Evolutionary conservation across 1,140 invertebrate genomes (phyloP), one percentile per base, ranked within the genome.

Genomic region (Orchestia grillus): DNA sequence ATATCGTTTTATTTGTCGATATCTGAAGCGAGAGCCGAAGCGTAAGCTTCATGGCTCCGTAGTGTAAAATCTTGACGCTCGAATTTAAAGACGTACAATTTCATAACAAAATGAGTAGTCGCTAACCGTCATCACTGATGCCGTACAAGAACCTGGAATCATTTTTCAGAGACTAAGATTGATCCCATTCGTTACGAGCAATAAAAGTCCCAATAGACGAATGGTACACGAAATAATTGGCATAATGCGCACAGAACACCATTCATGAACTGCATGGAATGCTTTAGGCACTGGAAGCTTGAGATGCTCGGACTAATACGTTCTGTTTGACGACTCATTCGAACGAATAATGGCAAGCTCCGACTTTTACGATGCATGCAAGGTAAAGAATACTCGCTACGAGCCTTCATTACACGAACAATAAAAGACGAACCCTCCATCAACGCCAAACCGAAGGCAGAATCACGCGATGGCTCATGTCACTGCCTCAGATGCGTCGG

Each of bases 371-470:
- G 88, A 28, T 42, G 4, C 88, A 42, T 90, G 41, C 36, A 90
- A 90, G 41, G 88, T 43, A 90, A 90, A 44, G 43, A 90, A 90
- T 43, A 44, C 88, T 41, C 88, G 88, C 88, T 90, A 90, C 88
- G 42, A 90, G 88, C 43, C 88, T 90, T 90, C 88, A 90, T 90
- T 90, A 90, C 43, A 44, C 6, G 28, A 90, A 44, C 88, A 90
- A 90, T 90, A 41, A 90, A 90, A 90, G 88, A 90, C 88, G 43
- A 90, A 90, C 41, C 42, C 88, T 90, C 88, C n/a, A 90, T 90
- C 43, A 90, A 90, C 41, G 88, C 4, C 88, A 42, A 42, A 15
- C 43, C 15, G 43, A 19, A 90, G 88, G 88, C 62, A 77, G 88
- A 15, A 90, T 11, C 88, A 90, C 43, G 88, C 88, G 88, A 90